These are phyloP conservation scores for Rhamnusium bicolor DNA, from an alignment of 2,888 invertebrate species.

Conservation along the genomic window DNA sequence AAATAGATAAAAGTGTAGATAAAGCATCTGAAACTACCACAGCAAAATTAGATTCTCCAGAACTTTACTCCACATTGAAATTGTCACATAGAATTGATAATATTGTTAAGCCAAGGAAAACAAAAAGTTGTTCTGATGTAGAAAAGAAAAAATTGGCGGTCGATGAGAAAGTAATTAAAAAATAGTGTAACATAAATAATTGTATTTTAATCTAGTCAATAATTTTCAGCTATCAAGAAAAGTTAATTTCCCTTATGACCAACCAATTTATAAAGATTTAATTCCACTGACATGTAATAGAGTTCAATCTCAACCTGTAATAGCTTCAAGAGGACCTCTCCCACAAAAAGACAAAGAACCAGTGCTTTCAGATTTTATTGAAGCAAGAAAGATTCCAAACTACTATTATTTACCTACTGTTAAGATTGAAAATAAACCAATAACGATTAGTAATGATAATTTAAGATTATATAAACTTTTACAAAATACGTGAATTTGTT, in stretches of 20 bases:
- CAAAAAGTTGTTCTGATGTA: conserved; percentile 52
- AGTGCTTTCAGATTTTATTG: conserved; percentile 52
- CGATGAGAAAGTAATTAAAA: conserved; percentile 55
- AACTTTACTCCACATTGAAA: conserved; percentile 54
- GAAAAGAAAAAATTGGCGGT: conserved; percentile 51
- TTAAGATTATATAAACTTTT: conserved; percentile 49
- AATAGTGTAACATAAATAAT: conserved; percentile 11
- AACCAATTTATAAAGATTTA: conserved; percentile 60
- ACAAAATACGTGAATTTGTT: conserved; percentile 20
- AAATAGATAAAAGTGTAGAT: conserved; percentile 9
- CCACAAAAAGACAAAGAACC: conserved; percentile 58
- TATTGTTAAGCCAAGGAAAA: conserved; percentile 52
- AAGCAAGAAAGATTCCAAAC: conserved; percentile 37
- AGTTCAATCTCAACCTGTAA: conserved; percentile 41
- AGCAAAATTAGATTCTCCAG: conserved; percentile 51
- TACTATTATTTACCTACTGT: conserved; percentile 49
- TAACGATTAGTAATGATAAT: conserved; percentile 37
- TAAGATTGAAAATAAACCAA: conserved; percentile 40
- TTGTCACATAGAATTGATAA: conserved; percentile 57
- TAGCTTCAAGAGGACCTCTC: conserved; percentile 45
- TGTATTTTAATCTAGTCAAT: conserved; percentile 5
- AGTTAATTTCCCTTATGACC: conserved; percentile 59
- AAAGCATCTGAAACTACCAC: conserved; percentile 9
- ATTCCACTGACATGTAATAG: conserved; percentile 54
- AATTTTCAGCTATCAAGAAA: conserved; percentile 56